Evolutionary conservation across 2,113 vertebrate species (phyloP).

Genomic region (Phylloscopus trochiloides): DNA sequence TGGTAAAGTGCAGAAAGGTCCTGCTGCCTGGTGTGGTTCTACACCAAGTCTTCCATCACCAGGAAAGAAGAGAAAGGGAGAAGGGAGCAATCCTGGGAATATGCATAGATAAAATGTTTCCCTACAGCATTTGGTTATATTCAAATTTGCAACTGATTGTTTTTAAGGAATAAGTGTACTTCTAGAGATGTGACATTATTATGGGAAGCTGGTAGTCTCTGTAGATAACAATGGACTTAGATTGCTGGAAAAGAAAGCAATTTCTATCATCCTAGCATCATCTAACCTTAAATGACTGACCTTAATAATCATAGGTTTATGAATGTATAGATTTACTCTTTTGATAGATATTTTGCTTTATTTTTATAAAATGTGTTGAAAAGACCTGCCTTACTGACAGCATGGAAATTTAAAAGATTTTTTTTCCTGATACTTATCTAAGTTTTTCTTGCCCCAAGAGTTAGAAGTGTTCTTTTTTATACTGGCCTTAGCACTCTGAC

Average conservation of each 20-base stretch:
- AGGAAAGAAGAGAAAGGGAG: not conserved
- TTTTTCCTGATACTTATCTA: not conserved
- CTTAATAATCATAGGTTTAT: not conserved
- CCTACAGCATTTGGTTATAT: not conserved
- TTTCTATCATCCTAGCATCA: not conserved
- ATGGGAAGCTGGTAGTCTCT: not conserved
- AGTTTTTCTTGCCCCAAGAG: not conserved
- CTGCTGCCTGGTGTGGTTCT: not conserved
- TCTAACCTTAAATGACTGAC: not conserved
- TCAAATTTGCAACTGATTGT: conserved; percentile 10
- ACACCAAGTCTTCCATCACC: not conserved
- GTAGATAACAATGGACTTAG: not conserved
- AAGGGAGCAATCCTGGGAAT: not conserved
- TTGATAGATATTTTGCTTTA: not conserved
- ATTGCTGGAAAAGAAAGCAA: not conserved
- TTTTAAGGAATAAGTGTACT: not conserved
- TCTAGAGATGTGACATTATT: not conserved
- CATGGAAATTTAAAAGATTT: not conserved
- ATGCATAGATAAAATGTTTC: not conserved
- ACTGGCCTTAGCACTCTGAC: not conserved
- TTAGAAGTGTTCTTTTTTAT: not conserved
- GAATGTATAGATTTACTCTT: not conserved
- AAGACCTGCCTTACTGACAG: not conserved
- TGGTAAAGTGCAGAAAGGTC: conserved; percentile 5
- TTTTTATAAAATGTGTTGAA: not conserved